These are phyloP conservation scores for Enteromius paludinosus DNA, from an alignment of 2,797 vertebrate genomes.

Conservation along the genomic window DNA sequence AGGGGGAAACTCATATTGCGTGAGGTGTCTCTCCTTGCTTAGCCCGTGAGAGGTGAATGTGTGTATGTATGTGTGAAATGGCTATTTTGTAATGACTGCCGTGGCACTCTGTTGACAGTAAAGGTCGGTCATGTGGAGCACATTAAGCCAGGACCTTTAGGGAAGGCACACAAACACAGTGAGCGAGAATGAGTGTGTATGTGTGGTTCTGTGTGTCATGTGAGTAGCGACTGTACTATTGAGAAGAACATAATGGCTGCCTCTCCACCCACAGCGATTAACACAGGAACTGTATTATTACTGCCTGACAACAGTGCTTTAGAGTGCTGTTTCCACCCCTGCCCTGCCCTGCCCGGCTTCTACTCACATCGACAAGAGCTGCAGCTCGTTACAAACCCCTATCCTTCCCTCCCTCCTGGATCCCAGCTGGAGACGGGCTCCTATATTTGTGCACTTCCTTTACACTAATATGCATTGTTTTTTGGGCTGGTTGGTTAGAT, in stretches of 20 bases:
- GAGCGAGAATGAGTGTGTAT: conserved; percentile 9
- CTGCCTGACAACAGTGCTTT: conserved; percentile 64
- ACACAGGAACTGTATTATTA: conserved; percentile 72
- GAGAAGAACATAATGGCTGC: conserved; percentile 69
- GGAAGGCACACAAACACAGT: conserved; percentile 46
- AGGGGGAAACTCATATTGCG: conserved; percentile 16
- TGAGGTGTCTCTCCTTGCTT: conserved; percentile 30
- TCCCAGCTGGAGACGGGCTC: not conserved
- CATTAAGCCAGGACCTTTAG: conserved; percentile 51
- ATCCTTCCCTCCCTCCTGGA: not conserved
- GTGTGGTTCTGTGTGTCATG: conserved; percentile 30
- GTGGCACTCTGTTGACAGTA: conserved; percentile 53
- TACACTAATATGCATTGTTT: not conserved
- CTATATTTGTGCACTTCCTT: not conserved
- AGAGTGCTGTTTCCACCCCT: conserved; percentile 62
- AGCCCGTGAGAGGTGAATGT: conserved; percentile 27
- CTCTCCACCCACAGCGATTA: conserved; percentile 63
- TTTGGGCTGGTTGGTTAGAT: not conserved
- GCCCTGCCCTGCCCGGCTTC: not conserved
- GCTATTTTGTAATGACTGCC: conserved; percentile 35
- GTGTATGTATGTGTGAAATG: conserved; percentile 32
- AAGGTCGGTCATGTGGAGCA: conserved; percentile 56
- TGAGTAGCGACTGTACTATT: conserved; percentile 23
- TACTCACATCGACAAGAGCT: not conserved
- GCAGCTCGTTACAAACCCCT: not conserved